Conservation (phyloP, 2,113 vertebrate species). For the Xyliphius kryptos region DNA sequence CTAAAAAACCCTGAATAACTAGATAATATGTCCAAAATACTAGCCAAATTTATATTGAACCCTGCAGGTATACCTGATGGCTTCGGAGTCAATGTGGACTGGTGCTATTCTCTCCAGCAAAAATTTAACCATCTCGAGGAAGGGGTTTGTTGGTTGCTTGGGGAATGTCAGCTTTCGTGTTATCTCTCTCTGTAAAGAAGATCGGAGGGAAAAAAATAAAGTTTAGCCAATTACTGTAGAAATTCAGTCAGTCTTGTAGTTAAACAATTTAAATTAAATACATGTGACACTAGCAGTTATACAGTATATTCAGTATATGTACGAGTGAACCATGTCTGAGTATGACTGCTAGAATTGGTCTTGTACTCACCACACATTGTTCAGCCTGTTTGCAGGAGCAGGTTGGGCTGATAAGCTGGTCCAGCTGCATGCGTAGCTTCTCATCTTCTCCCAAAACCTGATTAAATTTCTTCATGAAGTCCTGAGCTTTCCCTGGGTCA, state of each 20-base stretch:
- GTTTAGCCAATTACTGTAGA: too few relatives aligned
- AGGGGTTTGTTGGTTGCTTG: slow-evolving; percentile 97
- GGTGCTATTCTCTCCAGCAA: slow-evolving; percentile 96
- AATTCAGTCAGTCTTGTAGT: too few relatives aligned
- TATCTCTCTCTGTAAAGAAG: slow-evolving; percentile 89
- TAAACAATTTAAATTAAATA: too few relatives aligned
- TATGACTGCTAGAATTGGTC: too few relatives aligned
- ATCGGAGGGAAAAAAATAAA: too few relatives aligned
- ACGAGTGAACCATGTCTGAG: too few relatives aligned
- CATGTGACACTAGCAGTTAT: too few relatives aligned
- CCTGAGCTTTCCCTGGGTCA: slow-evolving; percentile 96
- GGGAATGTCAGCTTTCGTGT: slow-evolving; percentile 96
- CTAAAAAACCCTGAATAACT: too few relatives aligned
- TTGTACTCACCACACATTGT: slow-evolving; percentile 88
- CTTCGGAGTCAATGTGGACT: slow-evolving; percentile 97
- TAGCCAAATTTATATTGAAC: too few relatives aligned
- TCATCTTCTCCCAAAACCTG: slow-evolving; percentile 96
- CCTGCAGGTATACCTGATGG: slow-evolving; percentile 99
- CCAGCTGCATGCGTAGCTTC: slow-evolving; percentile 85
- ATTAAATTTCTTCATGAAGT: slow-evolving; percentile 99
- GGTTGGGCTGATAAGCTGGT: slow-evolving; percentile 89
- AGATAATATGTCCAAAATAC: too few relatives aligned
- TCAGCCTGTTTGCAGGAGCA: slow-evolving; percentile 98
- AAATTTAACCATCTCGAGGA: slow-evolving; percentile 99
- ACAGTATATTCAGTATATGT: too few relatives aligned